Conservation (phyloP, 2,888 invertebrate species). For the Drosophila tanythrix region DNA sequence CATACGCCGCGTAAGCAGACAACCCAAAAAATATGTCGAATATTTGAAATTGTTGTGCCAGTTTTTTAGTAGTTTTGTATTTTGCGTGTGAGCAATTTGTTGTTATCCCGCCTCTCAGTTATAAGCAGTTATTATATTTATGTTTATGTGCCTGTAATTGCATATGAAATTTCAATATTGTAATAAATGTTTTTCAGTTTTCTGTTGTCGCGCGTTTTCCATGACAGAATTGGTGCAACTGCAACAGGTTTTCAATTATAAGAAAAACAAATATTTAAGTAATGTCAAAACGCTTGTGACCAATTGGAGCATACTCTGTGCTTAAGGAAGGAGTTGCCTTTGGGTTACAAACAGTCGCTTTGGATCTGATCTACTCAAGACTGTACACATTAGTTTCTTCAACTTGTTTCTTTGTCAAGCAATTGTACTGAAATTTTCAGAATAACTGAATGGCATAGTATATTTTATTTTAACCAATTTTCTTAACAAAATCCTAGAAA, state of each 20-base stretch:
- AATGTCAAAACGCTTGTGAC: not conserved
- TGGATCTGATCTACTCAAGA: not conserved
- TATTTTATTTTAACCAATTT: not conserved
- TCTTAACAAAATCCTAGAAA: not conserved
- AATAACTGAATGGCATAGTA: not conserved
- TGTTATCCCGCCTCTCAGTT: slow-evolving; percentile 36
- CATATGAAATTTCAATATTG: slow-evolving; percentile 68
- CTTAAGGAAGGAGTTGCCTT: not conserved
- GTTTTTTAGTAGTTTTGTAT: slow-evolving; percentile 14
- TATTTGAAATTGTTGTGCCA: slow-evolving; percentile 32
- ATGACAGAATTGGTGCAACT: slow-evolving; percentile 76
- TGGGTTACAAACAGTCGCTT: not conserved
- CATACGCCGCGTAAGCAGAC: slow-evolving; percentile 59
- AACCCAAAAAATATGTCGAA: slow-evolving; percentile 7
- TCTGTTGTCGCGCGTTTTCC: slow-evolving; percentile 54
- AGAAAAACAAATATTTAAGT: slow-evolving; percentile 19
- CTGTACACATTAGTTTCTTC: no score
- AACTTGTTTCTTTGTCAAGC: not conserved
- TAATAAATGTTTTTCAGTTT: slow-evolving; percentile 70
- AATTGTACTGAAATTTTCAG: not conserved
- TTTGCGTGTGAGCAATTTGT: slow-evolving; percentile 42
- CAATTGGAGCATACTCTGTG: slow-evolving; percentile 18
- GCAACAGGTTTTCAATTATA: slow-evolving; percentile 66
- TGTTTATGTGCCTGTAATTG: slow-evolving; percentile 67
- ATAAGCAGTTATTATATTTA: slow-evolving; percentile 58